Base-by-base conservation (phyloP, 1,140 invertebrate species). In the Papilio aristodemus region DNA sequence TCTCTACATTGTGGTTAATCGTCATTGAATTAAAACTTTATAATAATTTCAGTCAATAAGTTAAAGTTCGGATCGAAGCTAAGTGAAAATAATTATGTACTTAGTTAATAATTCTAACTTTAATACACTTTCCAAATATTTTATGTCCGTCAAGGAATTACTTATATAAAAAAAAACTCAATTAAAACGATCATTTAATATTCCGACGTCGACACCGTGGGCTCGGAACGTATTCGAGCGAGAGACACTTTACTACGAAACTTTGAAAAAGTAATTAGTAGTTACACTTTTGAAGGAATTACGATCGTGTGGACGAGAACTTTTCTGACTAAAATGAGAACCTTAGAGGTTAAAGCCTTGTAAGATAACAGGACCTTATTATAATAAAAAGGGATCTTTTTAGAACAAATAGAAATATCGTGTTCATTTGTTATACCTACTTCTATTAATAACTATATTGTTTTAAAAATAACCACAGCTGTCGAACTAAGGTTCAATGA, bases 201-300 rank as follows among this genome's bases (percentile, higher is more conserved):
- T 25, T 54, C 46, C 22, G 17, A 10, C 19, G 46, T 22, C 46
- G 46, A 54, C 46, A 25, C 46, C 22, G 27, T 9, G 46, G 9
- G 17, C 46, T 19, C 22, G 19, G 22, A 11, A 54, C 19, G 46
- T 54, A 54, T 54, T 5, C 19, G 17, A 46, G 14, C 41, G 43
- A 54, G 46, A 17, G 46, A 54, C 46, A 54, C 19, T 54, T 54
- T 54, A 54, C 46, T 22, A 54, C 46, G 9, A 11, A 54, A 54
- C 19, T 54, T 54, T 54, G 46, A 4, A 5, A 54, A 54, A 54
- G 46, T 54, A 54, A 54, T 54, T 54, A 54, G 19, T 22, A 22
- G 46, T 22, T 22, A 54, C 46, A 54, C 17, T 54, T 54, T 54
- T 54, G 19, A 46, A 17, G 43, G 8, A 54, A 54, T 54, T 54